Base-by-base conservation (phyloP, 2,113 vertebrate genomes). In the Thamnaconus septentrionalis region DNA sequence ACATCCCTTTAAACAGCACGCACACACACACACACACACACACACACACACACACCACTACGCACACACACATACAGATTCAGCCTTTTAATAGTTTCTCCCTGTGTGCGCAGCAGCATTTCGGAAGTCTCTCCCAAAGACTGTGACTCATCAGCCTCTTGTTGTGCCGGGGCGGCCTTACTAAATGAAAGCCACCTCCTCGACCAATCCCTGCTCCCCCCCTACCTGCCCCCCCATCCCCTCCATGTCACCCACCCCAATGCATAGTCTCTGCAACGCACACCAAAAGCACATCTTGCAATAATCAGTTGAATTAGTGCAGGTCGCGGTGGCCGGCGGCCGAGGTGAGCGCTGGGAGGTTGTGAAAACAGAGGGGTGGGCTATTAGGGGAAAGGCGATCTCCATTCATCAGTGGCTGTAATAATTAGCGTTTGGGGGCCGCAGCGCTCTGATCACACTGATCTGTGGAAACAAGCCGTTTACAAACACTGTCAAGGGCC, bases 301-400 rank as follows among this genome's bases (percentile, higher is more conserved):
- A 88, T 94, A 93, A 96, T 96, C 94, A 96, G 90, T 59, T 91
- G 92, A 94, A 95, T 95, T 95, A 94, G 93, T 87, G 85, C 88
- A 92, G 95, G 93, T 94, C 92, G 91, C 83, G 88, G 92, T 87
- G 91, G 89, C 92, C 90, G 91, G 91, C 91, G 91, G 92, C 90
- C 78, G 89, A 77, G 91, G 92, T 93, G 92, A 94, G 92, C 91
- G 79, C 88, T 85, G 90, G 93, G 93, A 95, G 94, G 93, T 90
- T 94, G 93, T 93, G 92, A 94, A 94, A 95, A 95, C 90, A 94
- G 83, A 87, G 87, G 90, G 90, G 83, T 83, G 64, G 92, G 87
- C 93, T 93, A 94, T 95, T 94, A 94, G 88, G 80, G 85, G 94
- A 93, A 96, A 96, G 80, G 83, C 80, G 94, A 95, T 95, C 93